phyloP scores from a whole-genome alignment of 2,888 invertebrate species.

The Leuctra nigra region DNA sequence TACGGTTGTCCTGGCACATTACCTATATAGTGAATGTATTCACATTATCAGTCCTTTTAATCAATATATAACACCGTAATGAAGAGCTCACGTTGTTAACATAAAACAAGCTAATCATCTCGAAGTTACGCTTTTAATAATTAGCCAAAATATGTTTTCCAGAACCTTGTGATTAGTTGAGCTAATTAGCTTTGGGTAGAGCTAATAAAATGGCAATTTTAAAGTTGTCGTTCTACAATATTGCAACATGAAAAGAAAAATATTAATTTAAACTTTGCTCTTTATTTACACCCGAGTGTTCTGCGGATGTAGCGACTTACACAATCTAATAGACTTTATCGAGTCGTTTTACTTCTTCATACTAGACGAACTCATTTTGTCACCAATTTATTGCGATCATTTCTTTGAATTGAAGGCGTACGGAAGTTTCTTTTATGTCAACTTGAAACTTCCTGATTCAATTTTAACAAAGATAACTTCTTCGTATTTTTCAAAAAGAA shows the following conservation, averaged over 20 bases:
- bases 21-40: neutral
- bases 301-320: too few relatives aligned
- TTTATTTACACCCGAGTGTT: too few relatives aligned
- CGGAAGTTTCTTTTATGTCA: constrained; percentile 12
- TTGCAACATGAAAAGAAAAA: too few relatives aligned
- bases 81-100: too few relatives aligned
- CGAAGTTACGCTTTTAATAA: too few relatives aligned
- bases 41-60: neutral
- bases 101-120: too few relatives aligned
- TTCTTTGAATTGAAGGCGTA: constrained; percentile 10
- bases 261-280: too few relatives aligned
- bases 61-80: neutral
- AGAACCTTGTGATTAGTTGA: too few relatives aligned
- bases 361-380: constrained; percentile 4
- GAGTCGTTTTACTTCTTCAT: neutral
- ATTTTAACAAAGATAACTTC: constrained; percentile 13
- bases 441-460: constrained; percentile 14
- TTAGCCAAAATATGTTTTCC: too few relatives aligned
- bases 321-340: neutral
- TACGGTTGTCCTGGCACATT: neutral
- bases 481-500: constrained; percentile 10
- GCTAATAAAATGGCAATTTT: too few relatives aligned
- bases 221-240: too few relatives aligned
- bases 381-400: constrained; percentile 14
- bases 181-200: too few relatives aligned